Conservation (phyloP, 2,888 invertebrate species). For the Temnothorax ravouxi region DNA sequence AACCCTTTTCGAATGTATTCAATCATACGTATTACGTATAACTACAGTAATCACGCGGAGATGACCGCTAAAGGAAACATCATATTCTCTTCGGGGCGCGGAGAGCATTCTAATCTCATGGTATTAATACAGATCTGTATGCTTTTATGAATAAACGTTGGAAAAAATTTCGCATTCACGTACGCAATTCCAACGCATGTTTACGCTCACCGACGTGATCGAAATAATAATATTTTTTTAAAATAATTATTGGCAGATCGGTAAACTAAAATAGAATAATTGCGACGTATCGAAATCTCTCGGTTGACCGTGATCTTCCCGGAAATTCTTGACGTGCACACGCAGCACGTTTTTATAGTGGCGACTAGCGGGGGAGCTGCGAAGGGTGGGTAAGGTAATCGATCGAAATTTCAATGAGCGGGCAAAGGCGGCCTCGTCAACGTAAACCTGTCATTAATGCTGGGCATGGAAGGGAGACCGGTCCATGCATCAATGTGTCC, state of each 20-base stretch:
- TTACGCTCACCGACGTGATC: neutral
- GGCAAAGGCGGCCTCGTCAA: constrained; percentile 50
- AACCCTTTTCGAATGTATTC: constrained; percentile 37
- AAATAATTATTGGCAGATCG: neutral
- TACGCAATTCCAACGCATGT: neutral
- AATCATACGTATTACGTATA: constrained; percentile 45
- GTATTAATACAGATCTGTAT: constrained; percentile 30
- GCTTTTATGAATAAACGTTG: neutral
- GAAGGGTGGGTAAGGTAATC: constrained; percentile 17
- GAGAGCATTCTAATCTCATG: constrained; percentile 17
- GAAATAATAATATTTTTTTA: neutral
- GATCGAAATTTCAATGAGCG: constrained; percentile 73
- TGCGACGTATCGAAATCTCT: neutral
- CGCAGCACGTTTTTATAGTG: constrained; percentile 1
- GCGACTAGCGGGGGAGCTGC: neutral
- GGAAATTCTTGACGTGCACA: constrained; percentile 3
- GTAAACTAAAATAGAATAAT: constrained; percentile 8
- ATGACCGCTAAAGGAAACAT: constrained; percentile 25
- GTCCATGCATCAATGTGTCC: constrained; percentile 75
- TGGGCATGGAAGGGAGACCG: constrained; percentile 52
- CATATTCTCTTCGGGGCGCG: neutral
- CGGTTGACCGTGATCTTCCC: neutral
- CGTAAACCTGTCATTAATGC: constrained; percentile 73
- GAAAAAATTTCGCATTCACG: neutral
- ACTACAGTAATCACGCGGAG: constrained; percentile 36